These are phyloP conservation scores for Polypterus bichir DNA, from an alignment of 2,113 vertebrate genomes.

Conservation along the genomic window DNA sequence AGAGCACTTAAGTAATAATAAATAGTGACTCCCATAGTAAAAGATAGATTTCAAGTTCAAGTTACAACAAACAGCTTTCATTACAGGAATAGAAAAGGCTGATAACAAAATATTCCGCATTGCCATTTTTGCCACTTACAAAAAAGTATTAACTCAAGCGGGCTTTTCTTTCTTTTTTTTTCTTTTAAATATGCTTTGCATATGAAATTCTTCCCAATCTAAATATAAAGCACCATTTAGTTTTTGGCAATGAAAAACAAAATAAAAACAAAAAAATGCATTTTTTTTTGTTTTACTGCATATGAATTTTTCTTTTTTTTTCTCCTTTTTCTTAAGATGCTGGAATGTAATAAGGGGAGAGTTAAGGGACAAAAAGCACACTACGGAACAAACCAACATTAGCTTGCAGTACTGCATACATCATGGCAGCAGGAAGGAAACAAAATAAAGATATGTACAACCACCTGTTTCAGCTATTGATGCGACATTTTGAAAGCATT, in stretches of 20 bases:
- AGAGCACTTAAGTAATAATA: constrained; percentile 95
- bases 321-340: constrained; percentile 61
- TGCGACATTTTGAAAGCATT: constrained; percentile 67
- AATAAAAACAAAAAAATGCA: constrained; percentile 57
- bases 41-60: constrained; percentile 99
- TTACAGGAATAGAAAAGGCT: constrained; percentile 99
- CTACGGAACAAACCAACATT: constrained; percentile 95
- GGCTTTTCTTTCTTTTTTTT: constrained; percentile 69
- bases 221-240: constrained; percentile 99
- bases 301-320: constrained; percentile 63
- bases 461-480: constrained; percentile 76
- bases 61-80: constrained; percentile 99
- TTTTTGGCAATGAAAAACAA: constrained; percentile 97
- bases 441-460: constrained; percentile 96
- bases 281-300: constrained; percentile 86
- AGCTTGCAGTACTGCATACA: constrained; percentile 96
- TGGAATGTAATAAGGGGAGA: constrained; percentile 90
- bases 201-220: constrained; percentile 98
- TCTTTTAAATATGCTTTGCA: constrained; percentile 96
- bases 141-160: constrained; percentile 98
- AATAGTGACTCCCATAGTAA: constrained; percentile 99
- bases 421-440: constrained; percentile 79
- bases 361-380: constrained; percentile 90
- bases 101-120: constrained; percentile 99
- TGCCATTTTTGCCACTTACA: constrained; percentile 99